Base-by-base conservation (phyloP, 2,797 vertebrate genomes). In the Hapalemur alaotrensis region DNA sequence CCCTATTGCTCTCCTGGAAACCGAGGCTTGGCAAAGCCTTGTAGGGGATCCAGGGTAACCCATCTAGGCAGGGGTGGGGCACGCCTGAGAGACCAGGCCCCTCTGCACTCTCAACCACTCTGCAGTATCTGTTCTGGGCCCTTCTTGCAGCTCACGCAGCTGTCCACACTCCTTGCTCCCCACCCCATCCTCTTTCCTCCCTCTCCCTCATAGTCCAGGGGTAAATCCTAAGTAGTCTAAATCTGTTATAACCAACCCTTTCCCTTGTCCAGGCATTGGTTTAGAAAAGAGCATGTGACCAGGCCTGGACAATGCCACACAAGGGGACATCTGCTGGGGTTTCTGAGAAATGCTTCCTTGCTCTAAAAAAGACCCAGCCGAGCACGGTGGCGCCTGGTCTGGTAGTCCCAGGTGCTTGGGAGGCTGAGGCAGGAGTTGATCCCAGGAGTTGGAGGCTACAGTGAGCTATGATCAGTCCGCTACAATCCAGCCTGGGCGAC, bases 281-380 rank as follows among this genome's bases (percentile, higher is more conserved):
- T 76, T 91, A 43, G 48, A 95, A 94, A 91, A 63, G 35, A 73
- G 11, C 48, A 30, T 2, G 12, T 90, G 65, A 73, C 7, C 75
- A 28, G 32, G 70, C 30, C 65, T 88, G 57, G 38, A 32, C 80
- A 83, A 30, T 9, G 32, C 54, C 48, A 43, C 14, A 11, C 32
- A 32, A 59, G 46, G 48, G 22, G 75, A 35, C 30, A 17, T 72
- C 69, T 65, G 43, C 43, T 28, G 43, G 50, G 43, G 6, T 1
- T 1, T 85, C 78, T 80, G 85, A 81, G 50, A 85, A 92, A 63
- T 67, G 75, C 41, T 79, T 78, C 76, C 73, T 80, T 86, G 25
- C 14, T 85, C 52, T 30, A 32, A 78, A 50, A 84, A 38, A 76
- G 25, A 32, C 61, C 35, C n/a, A 38, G 32, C 63, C 3, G 0